These are phyloP conservation scores for Alviniconcha marisindica DNA, from an alignment of 1,140 invertebrate species.

Conservation along the genomic window DNA sequence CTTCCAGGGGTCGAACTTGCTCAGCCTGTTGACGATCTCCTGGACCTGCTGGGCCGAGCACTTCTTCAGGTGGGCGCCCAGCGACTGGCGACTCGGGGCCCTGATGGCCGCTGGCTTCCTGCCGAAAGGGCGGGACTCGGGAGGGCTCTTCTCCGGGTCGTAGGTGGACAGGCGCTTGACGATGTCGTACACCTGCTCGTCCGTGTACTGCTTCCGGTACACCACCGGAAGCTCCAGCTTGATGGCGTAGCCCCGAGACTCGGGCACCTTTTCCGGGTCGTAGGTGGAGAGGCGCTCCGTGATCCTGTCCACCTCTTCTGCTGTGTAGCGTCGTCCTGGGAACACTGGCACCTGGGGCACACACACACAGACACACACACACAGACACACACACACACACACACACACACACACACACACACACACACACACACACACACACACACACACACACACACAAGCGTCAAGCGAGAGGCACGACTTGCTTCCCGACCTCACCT, in stretches of 20 bases:
- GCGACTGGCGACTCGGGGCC: background rate
- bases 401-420: too few relatives aligned
- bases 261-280: conserved; percentile 54
- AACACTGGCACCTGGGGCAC: conserved; percentile 29
- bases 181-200: conserved; percentile 50
- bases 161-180: conserved; percentile 48
- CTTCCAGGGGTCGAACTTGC: conserved; percentile 45
- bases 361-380: background rate
- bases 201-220: conserved; percentile 50
- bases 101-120: background rate
- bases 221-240: conserved; percentile 32
- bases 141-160: conserved; percentile 5
- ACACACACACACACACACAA: too few relatives aligned
- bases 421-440: too few relatives aligned
- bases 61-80: conserved; percentile 49
- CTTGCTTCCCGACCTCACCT: too few relatives aligned
- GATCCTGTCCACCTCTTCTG: conserved; percentile 48
- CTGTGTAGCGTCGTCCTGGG: conserved; percentile 46
- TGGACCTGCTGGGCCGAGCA: conserved; percentile 50
- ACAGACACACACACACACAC: background rate
- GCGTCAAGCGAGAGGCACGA: too few relatives aligned
- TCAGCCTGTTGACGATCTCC: conserved; percentile 51
- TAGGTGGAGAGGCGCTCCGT: conserved; percentile 53
- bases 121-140: conserved; percentile 36
- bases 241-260: conserved; percentile 48